These are phyloP conservation scores for Choreutis nemorana DNA, from an alignment of 2,888 invertebrate genomes.

Conservation along the genomic window DNA sequence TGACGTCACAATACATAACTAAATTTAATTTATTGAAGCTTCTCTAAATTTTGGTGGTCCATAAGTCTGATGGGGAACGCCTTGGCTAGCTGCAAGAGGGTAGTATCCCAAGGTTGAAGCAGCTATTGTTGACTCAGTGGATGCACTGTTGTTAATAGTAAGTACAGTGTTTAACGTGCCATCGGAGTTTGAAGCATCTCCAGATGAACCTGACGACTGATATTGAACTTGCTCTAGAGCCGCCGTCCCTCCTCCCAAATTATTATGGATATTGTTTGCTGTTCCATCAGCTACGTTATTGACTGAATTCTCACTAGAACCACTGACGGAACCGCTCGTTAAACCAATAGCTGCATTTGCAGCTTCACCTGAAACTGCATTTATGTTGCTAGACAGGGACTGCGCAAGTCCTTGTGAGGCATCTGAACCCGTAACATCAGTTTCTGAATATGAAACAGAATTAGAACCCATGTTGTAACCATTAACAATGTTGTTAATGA, in stretches of 20 bases:
- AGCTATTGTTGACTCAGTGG: slow-evolving; percentile 1
- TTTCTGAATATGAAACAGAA: slow-evolving; percentile 9
- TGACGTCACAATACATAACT: not conserved
- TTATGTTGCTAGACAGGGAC: too few relatives aligned
- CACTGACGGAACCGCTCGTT: slow-evolving; percentile 4
- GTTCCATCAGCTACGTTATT: too few relatives aligned
- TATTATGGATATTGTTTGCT: too few relatives aligned
- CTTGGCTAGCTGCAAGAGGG: slow-evolving; percentile 43
- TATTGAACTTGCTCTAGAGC: too few relatives aligned
- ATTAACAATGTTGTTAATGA: slow-evolving; percentile 50
- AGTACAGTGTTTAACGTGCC: not conserved
- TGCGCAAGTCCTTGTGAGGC: too few relatives aligned
- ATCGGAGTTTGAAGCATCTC: slow-evolving; percentile 13
- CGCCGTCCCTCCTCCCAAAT: too few relatives aligned
- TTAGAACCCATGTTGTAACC: slow-evolving; percentile 34
- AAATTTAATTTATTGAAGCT: slow-evolving; percentile 8
- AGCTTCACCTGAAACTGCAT: too few relatives aligned
- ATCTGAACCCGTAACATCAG: slow-evolving; percentile 5
- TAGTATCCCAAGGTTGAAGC: slow-evolving; percentile 6
- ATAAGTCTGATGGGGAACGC: slow-evolving; percentile 49
- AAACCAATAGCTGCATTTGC: too few relatives aligned
- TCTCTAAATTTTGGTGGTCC: slow-evolving; percentile 44
- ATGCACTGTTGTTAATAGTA: not conserved
- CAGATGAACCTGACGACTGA: slow-evolving; percentile 16
- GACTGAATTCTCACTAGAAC: slow-evolving; percentile 2